phyloP scores from a whole-genome alignment of 2,888 invertebrate species.

The Tiliacea citrago region DNA sequence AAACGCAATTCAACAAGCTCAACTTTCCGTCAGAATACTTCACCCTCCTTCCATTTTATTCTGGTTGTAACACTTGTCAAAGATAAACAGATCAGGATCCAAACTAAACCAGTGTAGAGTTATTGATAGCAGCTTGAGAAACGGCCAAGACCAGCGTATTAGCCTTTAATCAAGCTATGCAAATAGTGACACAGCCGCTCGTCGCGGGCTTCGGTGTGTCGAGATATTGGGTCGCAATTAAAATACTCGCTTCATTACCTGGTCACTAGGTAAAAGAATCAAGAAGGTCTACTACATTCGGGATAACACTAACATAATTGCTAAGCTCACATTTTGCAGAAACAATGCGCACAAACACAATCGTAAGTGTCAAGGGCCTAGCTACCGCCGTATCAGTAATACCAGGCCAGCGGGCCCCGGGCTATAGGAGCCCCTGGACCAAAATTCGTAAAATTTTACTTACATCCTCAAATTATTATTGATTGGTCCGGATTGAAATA shows the following conservation, averaged over 20 bases:
- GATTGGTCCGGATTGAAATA: no score
- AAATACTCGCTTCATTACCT: conserved; percentile 60
- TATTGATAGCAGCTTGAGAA: conserved; percentile 43
- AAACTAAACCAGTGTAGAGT: conserved; percentile 39
- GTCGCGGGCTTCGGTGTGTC: conserved; percentile 39
- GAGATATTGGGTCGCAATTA: conserved; percentile 75
- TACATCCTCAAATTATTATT: no score
- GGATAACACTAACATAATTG: not conserved
- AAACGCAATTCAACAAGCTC: not conserved
- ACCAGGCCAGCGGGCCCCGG: no score
- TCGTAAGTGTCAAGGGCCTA: not conserved
- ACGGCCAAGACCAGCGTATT: conserved; percentile 58
- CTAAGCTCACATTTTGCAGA: not conserved
- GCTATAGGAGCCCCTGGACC: not conserved
- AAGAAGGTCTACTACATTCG: conserved; percentile 26
- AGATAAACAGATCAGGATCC: conserved; percentile 25
- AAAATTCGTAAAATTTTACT: not conserved
- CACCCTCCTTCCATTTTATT: not conserved
- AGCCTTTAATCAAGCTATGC: conserved; percentile 69
- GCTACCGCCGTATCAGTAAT: not conserved
- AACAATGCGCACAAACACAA: not conserved
- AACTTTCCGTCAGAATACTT: not conserved
- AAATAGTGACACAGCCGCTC: conserved; percentile 62
- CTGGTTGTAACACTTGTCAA: conserved; percentile 2
- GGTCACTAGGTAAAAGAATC: not conserved